Evolutionary conservation across 2,888 invertebrate genomes (phyloP).

Genomic region (Caenorhabditis drosophilae): DNA sequence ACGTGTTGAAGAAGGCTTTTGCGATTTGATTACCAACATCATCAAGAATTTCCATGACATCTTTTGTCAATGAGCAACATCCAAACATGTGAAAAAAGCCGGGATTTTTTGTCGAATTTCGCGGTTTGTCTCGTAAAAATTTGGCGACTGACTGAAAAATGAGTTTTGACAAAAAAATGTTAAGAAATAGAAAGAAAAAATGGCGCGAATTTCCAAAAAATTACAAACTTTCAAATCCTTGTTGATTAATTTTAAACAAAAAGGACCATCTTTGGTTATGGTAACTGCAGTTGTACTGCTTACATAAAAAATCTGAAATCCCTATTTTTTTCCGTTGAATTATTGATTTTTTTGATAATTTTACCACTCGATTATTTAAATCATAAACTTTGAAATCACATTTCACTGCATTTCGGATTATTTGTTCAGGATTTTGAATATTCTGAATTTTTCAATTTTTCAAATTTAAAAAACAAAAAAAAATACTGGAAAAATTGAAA

Average conservation of each 20-base stretch:
- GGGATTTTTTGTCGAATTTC: slow-evolving; percentile 11
- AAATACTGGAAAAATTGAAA: slow-evolving; percentile 22
- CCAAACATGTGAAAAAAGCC: slow-evolving; percentile 26
- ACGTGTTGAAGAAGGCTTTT: slow-evolving; percentile 16
- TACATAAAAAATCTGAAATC: slow-evolving; percentile 28
- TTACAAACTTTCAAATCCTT: slow-evolving; percentile 19
- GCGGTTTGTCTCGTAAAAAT: slow-evolving; percentile 23
- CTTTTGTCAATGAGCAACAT: slow-evolving; percentile 23
- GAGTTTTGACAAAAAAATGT: background rate
- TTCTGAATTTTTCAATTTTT: background rate
- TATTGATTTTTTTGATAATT: background rate
- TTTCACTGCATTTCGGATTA: slow-evolving; percentile 3
- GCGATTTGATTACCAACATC: slow-evolving; percentile 14
- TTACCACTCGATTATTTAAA: slow-evolving; percentile 32
- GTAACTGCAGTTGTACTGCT: slow-evolving; percentile 21
- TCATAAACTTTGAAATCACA: slow-evolving; percentile 34
- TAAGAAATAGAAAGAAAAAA: background rate
- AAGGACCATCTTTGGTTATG: slow-evolving; percentile 29
- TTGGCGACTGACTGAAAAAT: slow-evolving; percentile 25
- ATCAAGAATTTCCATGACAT: slow-evolving; percentile 31
- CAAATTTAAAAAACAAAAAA: too few relatives aligned
- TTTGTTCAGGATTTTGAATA: background rate
- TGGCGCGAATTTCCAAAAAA: background rate
- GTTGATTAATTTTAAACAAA: slow-evolving; percentile 33
- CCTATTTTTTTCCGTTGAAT: background rate